Conservation (phyloP, 2,113 vertebrate genomes). For the Zosterops lateralis region DNA sequence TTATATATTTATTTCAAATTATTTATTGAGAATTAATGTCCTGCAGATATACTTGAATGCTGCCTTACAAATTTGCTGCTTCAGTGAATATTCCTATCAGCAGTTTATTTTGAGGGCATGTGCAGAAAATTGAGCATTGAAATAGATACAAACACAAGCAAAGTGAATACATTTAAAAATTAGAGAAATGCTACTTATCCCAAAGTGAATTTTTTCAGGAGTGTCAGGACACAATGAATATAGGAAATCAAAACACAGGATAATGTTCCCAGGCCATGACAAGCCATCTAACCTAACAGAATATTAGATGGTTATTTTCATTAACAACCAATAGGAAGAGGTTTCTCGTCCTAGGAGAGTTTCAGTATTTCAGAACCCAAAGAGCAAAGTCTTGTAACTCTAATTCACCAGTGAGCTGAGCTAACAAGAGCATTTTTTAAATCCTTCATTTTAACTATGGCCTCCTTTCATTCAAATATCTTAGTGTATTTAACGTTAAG, state of each 20-base stretch:
- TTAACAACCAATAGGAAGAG: not conserved
- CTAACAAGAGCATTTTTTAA: not conserved
- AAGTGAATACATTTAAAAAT: not conserved
- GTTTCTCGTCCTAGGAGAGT: not conserved
- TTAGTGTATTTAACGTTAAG: not conserved
- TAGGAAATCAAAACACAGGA: not conserved
- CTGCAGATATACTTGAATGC: not conserved
- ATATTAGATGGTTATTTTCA: not conserved
- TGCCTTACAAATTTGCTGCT: not conserved
- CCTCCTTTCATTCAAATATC: not conserved
- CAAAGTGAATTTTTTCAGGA: not conserved
- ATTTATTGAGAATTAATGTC: not conserved
- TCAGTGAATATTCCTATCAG: not conserved
- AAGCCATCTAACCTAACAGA: not conserved
- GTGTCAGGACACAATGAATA: not conserved
- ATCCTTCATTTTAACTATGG: not conserved
- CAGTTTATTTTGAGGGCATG: not conserved
- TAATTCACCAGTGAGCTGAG: not conserved
- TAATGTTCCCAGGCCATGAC: not conserved
- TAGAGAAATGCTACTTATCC: not conserved
- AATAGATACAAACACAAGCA: not conserved
- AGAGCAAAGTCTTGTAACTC: conserved; percentile 39
- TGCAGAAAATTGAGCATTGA: not conserved
- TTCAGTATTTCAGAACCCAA: not conserved
- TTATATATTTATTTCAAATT: not conserved